Evolutionary conservation across 1,140 invertebrate genomes (phyloP).

Genomic region (Leptinotarsa texana): DNA sequence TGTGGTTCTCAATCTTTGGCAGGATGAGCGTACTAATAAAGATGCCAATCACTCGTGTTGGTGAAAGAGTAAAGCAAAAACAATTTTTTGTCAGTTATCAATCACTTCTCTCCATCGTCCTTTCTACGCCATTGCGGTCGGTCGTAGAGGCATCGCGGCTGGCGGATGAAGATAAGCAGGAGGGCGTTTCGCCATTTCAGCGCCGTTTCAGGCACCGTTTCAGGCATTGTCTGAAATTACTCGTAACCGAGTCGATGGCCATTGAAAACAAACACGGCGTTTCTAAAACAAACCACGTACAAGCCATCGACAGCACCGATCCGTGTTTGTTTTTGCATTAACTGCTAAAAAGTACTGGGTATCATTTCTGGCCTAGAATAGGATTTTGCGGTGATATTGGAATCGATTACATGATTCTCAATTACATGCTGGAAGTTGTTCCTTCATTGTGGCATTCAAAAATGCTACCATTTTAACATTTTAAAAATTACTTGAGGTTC

Average conservation of each 20-base stretch:
- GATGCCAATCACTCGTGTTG: too few relatives aligned
- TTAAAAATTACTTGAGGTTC: too few relatives aligned
- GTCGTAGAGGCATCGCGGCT: not conserved
- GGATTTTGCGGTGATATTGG: not conserved
- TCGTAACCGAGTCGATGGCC: slow-evolving; percentile 13
- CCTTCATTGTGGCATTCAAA: too few relatives aligned
- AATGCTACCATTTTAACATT: too few relatives aligned
- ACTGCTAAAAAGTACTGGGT: not conserved
- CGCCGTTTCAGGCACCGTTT: not conserved
- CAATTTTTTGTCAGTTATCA: too few relatives aligned
- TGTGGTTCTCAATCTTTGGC: too few relatives aligned
- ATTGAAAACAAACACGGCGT: slow-evolving; percentile 16
- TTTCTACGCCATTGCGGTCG: not conserved
- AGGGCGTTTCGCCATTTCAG: slow-evolving; percentile 7
- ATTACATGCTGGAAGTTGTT: too few relatives aligned
- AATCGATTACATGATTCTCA: not conserved
- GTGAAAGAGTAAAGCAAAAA: too few relatives aligned
- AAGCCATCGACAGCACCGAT: slow-evolving; percentile 8
- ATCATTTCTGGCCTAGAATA: not conserved
- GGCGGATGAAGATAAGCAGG: slow-evolving; percentile 11
- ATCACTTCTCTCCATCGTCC: not conserved
- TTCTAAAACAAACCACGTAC: slow-evolving; percentile 13
- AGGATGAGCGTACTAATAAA: too few relatives aligned
- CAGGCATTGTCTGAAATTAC: slow-evolving; percentile 13
- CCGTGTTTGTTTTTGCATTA: slow-evolving; percentile 9